These are phyloP conservation scores for Podarcis cretensis DNA, from an alignment of 2,113 vertebrate species.

Conservation along the genomic window DNA sequence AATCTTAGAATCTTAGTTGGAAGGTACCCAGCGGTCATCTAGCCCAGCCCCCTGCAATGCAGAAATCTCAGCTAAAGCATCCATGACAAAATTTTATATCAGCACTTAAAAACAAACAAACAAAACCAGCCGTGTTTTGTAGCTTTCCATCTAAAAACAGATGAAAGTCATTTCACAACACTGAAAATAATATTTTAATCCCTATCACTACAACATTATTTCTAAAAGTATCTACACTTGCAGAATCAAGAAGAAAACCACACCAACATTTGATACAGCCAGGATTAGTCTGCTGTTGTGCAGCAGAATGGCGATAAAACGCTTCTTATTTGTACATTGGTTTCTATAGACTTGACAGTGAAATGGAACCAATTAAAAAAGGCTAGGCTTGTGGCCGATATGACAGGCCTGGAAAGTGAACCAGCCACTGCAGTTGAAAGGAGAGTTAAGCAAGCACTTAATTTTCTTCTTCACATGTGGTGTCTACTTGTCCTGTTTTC, in stretches of 20 bases:
- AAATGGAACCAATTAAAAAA: slow-evolving; percentile 32
- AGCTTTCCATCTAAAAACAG: slow-evolving; percentile 7
- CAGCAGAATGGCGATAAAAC: neutral
- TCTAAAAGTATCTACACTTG: slow-evolving; percentile 2
- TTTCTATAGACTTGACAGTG: slow-evolving; percentile 17
- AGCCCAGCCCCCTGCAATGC: too few relatives aligned
- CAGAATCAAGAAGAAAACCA: neutral
- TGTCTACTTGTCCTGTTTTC: too few relatives aligned
- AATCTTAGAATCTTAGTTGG: too few relatives aligned
- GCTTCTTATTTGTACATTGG: neutral
- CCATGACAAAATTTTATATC: neutral
- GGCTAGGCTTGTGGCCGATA: slow-evolving; percentile 28
- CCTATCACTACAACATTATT: slow-evolving; percentile 1
- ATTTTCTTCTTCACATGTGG: neutral
- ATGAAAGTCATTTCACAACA: neutral
- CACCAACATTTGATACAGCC: slow-evolving; percentile 5
- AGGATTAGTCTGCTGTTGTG: neutral
- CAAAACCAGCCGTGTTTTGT: neutral
- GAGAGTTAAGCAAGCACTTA: neutral
- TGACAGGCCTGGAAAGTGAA: neutral
- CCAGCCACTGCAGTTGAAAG: neutral
- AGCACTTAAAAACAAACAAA: neutral
- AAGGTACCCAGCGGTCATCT: too few relatives aligned
- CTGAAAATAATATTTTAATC: neutral
- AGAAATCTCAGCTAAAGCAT: too few relatives aligned